phyloP scores from a whole-genome alignment of 2,113 vertebrate genomes.

The Hymenochirus boettgeri region DNA sequence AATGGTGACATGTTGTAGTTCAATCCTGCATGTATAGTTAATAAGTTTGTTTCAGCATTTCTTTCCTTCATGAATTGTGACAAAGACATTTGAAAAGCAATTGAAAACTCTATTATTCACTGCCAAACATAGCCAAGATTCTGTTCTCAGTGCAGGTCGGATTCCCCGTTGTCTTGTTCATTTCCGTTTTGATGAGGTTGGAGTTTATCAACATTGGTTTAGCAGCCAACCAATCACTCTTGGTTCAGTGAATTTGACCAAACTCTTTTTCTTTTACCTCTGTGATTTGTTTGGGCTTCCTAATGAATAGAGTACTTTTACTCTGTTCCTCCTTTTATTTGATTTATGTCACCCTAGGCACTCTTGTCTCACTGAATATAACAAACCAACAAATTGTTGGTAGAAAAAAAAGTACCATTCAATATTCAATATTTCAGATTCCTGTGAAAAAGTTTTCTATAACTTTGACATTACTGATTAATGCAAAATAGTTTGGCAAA shows the following conservation, averaged over 20 bases:
- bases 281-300: slow-evolving; percentile 13
- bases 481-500: no score
- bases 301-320: slow-evolving; percentile 15
- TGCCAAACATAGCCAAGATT: slow-evolving; percentile 39
- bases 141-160: slow-evolving; percentile 21
- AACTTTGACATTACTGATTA: no score
- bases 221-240: slow-evolving; percentile 32
- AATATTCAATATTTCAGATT: no score
- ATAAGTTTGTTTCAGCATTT: slow-evolving; percentile 15
- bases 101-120: slow-evolving; percentile 41
- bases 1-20: slow-evolving; percentile 3
- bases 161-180: slow-evolving; percentile 36
- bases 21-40: slow-evolving; percentile 24
- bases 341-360: slow-evolving; percentile 22
- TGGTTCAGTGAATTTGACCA: slow-evolving; percentile 38
- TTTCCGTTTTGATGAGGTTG: slow-evolving; percentile 40
- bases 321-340: slow-evolving; percentile 26
- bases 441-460: no score
- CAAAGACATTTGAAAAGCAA: slow-evolving; percentile 33
- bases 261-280: slow-evolving; percentile 8
- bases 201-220: slow-evolving; percentile 29
- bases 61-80: slow-evolving; percentile 26
- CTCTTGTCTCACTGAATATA: slow-evolving; percentile 19
- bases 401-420: neutral
- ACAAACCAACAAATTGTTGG: slow-evolving; percentile 3